Percentiles rank a stretch among this genome's conserved stretches.
phyloP scores from a whole-genome alignment of 2,888 invertebrate species.

The Bibio marci region DNA sequence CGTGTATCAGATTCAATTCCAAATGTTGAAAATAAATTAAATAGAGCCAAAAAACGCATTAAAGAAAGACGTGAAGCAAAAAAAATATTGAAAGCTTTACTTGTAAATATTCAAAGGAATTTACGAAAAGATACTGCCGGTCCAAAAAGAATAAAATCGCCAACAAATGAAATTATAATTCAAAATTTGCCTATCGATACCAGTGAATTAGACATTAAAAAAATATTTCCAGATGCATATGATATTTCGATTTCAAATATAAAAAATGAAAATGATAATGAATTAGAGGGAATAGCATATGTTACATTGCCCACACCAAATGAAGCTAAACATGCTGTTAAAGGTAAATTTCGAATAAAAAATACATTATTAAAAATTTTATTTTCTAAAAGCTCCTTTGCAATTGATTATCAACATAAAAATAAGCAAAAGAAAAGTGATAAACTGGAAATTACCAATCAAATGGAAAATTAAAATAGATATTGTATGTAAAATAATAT shows the following conservation, averaged over 20 bases:
- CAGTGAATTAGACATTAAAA: background rate
- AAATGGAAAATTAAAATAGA: too few species aligned
- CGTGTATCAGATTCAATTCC: slow-evolving; percentile 1
- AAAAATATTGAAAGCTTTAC: background rate
- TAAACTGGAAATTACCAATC: too few species aligned
- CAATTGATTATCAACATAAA: too few species aligned
- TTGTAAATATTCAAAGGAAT: slow-evolving; percentile 1
- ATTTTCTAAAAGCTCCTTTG: too few species aligned
- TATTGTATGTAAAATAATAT: too few species aligned
- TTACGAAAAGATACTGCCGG: background rate
- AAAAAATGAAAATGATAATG: background rate
- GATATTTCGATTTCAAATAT: background rate
- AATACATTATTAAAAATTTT: too few species aligned
- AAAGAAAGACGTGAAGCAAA: slow-evolving; percentile 3
- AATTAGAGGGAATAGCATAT: background rate
- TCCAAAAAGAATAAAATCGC: background rate
- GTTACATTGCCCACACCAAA: slow-evolving; percentile 1
- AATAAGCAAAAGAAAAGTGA: too few species aligned
- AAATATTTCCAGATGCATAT: slow-evolving; percentile 1
- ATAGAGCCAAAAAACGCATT: background rate
- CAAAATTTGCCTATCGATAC: slow-evolving; percentile 1
- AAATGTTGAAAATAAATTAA: slow-evolving; percentile 1
- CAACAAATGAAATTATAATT: slow-evolving; percentile 4
- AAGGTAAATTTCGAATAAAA: too few species aligned
- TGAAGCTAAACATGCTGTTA: too few species aligned